phyloP scores from a whole-genome alignment of 2,888 invertebrate species.

The Synergus laeviventris region DNA sequence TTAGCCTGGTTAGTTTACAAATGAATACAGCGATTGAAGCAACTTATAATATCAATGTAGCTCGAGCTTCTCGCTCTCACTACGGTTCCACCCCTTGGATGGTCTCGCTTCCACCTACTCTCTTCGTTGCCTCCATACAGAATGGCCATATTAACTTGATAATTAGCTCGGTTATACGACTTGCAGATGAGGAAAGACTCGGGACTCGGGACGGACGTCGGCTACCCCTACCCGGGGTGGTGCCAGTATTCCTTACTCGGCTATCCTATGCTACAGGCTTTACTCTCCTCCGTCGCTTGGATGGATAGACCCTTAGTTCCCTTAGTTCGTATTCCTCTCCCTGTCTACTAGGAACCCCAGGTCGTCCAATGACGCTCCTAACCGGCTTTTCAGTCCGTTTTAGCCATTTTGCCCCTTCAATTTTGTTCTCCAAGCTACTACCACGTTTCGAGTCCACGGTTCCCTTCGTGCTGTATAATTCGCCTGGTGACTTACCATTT shows the following conservation, averaged over 20 bases:
- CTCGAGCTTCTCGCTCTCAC: conserved; percentile 74
- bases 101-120: conserved; percentile 67
- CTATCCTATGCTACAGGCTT: conserved; percentile 70
- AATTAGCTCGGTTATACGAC: conserved; percentile 93
- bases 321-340: conserved; percentile 75
- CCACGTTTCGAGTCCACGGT: conserved; percentile 52
- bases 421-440: conserved; percentile 45
- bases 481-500: conserved; percentile 62
- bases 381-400: conserved; percentile 46
- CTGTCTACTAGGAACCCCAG: conserved; percentile 73
- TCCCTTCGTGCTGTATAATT: conserved; percentile 54
- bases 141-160: conserved; percentile 93
- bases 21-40: conserved; percentile 85
- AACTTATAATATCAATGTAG: conserved; percentile 85
- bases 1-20: conserved; percentile 81
- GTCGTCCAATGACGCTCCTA: conserved; percentile 50
- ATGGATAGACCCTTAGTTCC: conserved; percentile 71
- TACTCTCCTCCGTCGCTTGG: conserved; percentile 66
- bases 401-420: conserved; percentile 52
- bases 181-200: conserved; percentile 87
- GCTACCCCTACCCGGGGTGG: conserved; percentile 76
- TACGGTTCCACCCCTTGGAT: conserved; percentile 62
- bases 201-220: conserved; percentile 76
- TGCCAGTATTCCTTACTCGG: conserved; percentile 74
- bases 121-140: conserved; percentile 80